Conservation (phyloP, 2,797 vertebrate species). For the Zenarchopterus dispar region DNA sequence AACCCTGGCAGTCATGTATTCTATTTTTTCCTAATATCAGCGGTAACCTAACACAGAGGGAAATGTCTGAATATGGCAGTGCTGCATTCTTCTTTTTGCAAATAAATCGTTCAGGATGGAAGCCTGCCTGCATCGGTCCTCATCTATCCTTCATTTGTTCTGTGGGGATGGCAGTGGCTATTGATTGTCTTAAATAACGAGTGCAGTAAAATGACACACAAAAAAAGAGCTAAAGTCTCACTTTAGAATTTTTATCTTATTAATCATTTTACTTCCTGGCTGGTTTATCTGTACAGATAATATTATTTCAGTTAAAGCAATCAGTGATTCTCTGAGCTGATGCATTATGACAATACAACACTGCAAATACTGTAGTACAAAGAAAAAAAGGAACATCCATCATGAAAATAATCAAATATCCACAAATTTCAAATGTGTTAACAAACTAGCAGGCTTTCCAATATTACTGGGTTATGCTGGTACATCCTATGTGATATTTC, state of each 20-base stretch:
- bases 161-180: neutral
- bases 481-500: too few relatives aligned
- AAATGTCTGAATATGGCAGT: slow-evolving; percentile 13
- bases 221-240: slow-evolving; percentile 27
- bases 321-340: slow-evolving; percentile 7
- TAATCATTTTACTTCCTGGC: slow-evolving; percentile 25
- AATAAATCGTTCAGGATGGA: slow-evolving; percentile 14
- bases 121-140: slow-evolving; percentile 11
- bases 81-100: slow-evolving; percentile 17
- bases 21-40: slow-evolving; percentile 5
- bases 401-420: neutral
- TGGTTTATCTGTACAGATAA: slow-evolving; percentile 3
- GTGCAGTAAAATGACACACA: slow-evolving; percentile 30
- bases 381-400: neutral
- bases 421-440: neutral
- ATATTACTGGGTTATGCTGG: too few relatives aligned
- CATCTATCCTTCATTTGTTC: slow-evolving; percentile 25
- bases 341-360: neutral
- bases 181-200: slow-evolving; percentile 41
- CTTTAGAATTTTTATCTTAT: slow-evolving; percentile 18
- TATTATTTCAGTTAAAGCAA: slow-evolving; percentile 15
- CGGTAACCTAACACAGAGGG: slow-evolving; percentile 16
- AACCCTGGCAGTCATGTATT: slow-evolving; percentile 1
- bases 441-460: too few relatives aligned
- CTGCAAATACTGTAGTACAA: neutral